Conservation (phyloP, 2,797 vertebrate genomes). For the Cygnus olor region DNA sequence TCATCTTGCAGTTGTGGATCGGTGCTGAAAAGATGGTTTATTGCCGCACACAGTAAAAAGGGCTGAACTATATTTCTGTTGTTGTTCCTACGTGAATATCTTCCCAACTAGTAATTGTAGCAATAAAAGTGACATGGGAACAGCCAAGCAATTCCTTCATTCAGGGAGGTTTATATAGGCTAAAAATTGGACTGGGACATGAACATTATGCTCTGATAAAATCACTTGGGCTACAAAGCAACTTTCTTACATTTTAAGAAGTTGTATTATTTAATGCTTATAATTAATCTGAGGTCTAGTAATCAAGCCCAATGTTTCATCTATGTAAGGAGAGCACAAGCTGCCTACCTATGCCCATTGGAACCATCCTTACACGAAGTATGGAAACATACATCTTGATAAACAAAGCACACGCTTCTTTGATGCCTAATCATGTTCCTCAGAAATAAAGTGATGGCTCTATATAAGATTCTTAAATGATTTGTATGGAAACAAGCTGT, state of each 20-base stretch:
- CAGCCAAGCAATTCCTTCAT: background rate
- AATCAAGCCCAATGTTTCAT: constrained; percentile 4
- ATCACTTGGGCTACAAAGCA: background rate
- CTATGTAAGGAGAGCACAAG: background rate
- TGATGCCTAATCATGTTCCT: background rate
- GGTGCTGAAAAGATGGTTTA: background rate
- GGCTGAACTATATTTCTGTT: background rate
- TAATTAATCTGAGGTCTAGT: background rate
- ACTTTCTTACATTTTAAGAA: background rate
- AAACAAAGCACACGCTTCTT: background rate
- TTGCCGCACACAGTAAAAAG: background rate
- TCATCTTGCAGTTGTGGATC: background rate
- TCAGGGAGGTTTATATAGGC: background rate
- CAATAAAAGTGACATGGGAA: background rate
- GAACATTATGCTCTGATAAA: background rate
- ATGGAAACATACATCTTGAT: background rate
- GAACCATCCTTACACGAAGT: background rate
- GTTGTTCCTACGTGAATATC: background rate
- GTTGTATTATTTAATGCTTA: background rate
- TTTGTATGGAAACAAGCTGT: constrained; percentile 23
- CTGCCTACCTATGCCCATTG: background rate
- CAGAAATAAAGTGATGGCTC: background rate
- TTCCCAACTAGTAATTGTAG: background rate
- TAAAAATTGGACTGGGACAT: background rate
- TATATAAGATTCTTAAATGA: background rate